Evolutionary conservation across 2,113 vertebrate genomes (phyloP).

Genomic region (Stomatorhinus ivindoensis): DNA sequence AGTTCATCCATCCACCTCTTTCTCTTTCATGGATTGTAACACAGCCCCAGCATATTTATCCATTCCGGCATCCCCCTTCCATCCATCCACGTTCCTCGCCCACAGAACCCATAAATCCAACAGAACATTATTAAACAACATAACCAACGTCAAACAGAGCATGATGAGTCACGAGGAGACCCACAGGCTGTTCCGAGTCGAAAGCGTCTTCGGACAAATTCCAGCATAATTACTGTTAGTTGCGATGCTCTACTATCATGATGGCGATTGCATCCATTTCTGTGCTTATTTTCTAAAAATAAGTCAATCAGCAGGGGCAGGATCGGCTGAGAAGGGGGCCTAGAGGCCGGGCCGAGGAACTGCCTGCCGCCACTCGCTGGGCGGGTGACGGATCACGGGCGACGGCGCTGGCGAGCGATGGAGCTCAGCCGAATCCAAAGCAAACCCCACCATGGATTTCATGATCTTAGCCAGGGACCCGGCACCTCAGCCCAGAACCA

Average conservation of each 20-base stretch:
- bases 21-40: slow-evolving; percentile 51
- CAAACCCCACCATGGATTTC: background rate
- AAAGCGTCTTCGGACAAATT: background rate
- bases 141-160: background rate
- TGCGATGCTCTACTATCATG: background rate
- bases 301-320: background rate
- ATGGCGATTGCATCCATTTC: background rate
- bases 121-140: background rate
- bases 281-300: background rate
- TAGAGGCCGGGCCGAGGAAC: background rate
- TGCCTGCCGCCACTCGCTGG: background rate
- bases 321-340: background rate
- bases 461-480: background rate
- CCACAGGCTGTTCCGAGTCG: background rate
- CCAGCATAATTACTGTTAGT: background rate
- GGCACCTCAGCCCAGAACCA: background rate
- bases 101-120: background rate
- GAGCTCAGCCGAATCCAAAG: background rate
- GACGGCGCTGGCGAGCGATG: background rate
- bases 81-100: background rate
- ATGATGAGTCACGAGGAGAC: background rate
- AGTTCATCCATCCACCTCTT: slow-evolving; percentile 46
- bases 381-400: background rate
- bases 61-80: background rate
- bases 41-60: background rate